Conservation (phyloP, 1,140 invertebrate species). For the Pogonomyrmex barbatus region DNA sequence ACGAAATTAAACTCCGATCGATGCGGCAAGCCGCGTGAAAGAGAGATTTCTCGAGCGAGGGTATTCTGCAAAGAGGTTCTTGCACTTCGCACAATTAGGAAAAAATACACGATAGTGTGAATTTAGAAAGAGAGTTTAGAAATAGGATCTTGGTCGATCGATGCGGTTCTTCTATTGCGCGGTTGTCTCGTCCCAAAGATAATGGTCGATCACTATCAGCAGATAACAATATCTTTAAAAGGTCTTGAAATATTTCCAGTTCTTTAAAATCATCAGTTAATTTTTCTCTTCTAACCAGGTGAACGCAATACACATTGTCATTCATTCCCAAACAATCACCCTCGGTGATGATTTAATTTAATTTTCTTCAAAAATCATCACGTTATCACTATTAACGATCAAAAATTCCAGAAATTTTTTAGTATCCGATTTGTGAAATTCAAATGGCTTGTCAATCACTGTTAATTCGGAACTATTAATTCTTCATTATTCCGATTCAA, state of each 20-base stretch:
- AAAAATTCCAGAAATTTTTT: neutral
- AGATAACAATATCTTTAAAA: conserved; percentile 6
- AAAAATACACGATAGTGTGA: neutral
- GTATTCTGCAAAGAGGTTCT: neutral
- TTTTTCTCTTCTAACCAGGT: neutral
- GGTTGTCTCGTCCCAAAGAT: neutral
- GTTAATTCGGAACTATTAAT: neutral
- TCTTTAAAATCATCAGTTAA: neutral
- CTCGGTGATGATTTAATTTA: no score
- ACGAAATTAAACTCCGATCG: conserved; percentile 49
- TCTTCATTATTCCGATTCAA: neutral
- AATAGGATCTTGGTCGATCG: neutral
- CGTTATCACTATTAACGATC: neutral
- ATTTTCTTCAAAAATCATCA: neutral
- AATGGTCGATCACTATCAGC: conserved; percentile 25
- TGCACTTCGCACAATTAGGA: neutral
- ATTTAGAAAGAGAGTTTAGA: neutral
- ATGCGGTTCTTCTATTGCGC: neutral
- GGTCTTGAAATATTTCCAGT: neutral
- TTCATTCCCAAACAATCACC: neutral
- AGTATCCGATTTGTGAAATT: neutral
- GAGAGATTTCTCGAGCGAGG: neutral
- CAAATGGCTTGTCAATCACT: neutral
- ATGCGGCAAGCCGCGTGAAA: neutral
- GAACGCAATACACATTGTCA: no score